These are phyloP conservation scores for Sesia apiformis DNA, from an alignment of 2,888 invertebrate genomes.

Conservation along the genomic window DNA sequence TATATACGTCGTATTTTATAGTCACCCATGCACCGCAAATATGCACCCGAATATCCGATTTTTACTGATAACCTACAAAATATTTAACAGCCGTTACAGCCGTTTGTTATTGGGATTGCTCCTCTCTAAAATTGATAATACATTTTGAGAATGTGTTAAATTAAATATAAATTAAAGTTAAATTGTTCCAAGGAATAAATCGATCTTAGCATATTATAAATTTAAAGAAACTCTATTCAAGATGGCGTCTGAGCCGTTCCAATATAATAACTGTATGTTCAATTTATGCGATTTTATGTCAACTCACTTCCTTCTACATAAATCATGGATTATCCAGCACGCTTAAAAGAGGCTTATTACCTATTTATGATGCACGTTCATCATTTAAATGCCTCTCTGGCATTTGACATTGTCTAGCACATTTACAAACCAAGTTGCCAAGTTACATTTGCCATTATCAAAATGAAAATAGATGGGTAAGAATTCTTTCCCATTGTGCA, in stretches of 20 bases:
- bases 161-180: background rate
- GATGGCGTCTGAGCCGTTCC: background rate
- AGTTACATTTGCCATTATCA: background rate
- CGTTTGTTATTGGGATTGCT: no score
- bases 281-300: slow-evolving; percentile 15
- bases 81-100: no score
- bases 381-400: slow-evolving; percentile 18
- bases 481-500: no score
- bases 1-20: no score
- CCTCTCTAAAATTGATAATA: no score
- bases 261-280: background rate
- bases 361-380: slow-evolving; percentile 11
- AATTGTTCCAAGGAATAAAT: background rate
- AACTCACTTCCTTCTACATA: slow-evolving; percentile 31
- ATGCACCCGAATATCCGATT: no score
- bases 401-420: slow-evolving; percentile 31
- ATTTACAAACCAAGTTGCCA: slow-evolving; percentile 10
- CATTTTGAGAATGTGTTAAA: no score
- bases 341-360: slow-evolving; percentile 9
- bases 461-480: no score
- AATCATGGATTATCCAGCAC: slow-evolving; percentile 25
- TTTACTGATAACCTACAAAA: no score
- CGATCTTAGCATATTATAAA: background rate
- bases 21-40: no score
- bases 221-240: background rate